Percentiles rank a stretch among this genome's conserved stretches.
Evolutionary conservation across 2,888 invertebrate genomes (phyloP).

Genomic region (Eristalis pertinax): DNA sequence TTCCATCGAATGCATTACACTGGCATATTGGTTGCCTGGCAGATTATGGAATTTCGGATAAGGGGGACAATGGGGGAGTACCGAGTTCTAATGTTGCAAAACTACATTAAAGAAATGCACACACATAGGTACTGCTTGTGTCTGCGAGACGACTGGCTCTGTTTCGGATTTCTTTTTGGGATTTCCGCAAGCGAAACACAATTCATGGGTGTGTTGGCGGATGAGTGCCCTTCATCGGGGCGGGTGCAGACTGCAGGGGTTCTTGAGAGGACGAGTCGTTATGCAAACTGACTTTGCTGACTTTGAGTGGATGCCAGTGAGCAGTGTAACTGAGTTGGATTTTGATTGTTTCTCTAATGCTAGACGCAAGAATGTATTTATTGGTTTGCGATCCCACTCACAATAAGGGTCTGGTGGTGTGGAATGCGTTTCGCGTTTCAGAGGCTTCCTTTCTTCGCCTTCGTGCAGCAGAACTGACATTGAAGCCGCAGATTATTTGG

Average conservation of each 20-base stretch:
- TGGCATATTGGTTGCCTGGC: background rate
- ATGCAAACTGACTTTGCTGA: background rate
- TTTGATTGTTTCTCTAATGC: background rate
- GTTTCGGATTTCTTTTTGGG: background rate
- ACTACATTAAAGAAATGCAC: background rate
- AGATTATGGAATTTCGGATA: slow-evolving; percentile 12
- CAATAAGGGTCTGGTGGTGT: too few species aligned
- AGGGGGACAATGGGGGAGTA: slow-evolving; percentile 48
- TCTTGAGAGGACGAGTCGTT: background rate
- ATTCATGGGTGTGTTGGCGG: too few species aligned
- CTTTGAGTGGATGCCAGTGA: background rate
- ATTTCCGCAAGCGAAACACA: background rate
- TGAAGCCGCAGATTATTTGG: too few species aligned
- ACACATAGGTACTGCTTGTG: background rate
- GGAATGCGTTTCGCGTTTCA: too few species aligned
- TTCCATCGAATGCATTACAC: slow-evolving; percentile 6
- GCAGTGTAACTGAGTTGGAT: background rate
- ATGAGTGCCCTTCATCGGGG: background rate
- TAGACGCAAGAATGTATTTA: too few species aligned
- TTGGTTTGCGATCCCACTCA: too few species aligned
- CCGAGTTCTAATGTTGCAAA: slow-evolving; percentile 7
- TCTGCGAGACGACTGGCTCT: background rate
- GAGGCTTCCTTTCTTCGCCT: too few species aligned
- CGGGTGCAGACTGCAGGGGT: background rate
- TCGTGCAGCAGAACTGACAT: too few species aligned